A percentile compares a stretch with the other conserved stretches of the same genome.
These are phyloP conservation scores for Grammomys surdaster DNA, from an alignment of 2,113 vertebrate genomes.

Conservation along the genomic window DNA sequence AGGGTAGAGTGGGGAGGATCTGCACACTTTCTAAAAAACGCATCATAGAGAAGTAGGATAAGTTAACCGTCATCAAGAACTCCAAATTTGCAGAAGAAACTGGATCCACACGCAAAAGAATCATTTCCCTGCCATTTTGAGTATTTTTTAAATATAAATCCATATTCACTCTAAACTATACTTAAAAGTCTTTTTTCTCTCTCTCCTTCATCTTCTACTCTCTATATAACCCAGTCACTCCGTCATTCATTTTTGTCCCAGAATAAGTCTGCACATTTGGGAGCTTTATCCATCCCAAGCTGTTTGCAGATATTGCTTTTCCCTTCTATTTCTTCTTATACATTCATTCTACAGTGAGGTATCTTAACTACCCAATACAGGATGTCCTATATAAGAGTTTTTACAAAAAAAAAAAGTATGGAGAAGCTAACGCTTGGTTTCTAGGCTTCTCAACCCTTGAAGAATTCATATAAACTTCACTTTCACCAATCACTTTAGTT, in stretches of 20 bases:
- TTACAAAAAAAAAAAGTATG: background rate
- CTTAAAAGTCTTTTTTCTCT: background rate
- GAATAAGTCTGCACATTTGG: background rate
- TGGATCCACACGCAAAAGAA: background rate
- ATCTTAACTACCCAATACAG: background rate
- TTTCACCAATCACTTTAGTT: background rate
- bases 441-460: background rate
- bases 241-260: background rate
- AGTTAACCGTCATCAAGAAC: background rate
- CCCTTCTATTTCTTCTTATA: background rate
- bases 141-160: background rate
- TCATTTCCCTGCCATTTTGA: background rate
- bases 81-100: background rate
- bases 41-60: background rate
- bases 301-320: background rate
- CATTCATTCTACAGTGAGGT: background rate
- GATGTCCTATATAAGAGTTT: background rate
- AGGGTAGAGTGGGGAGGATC: background rate
- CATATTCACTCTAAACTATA: background rate
- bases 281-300: background rate
- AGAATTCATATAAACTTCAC: slow-evolving; percentile 35
- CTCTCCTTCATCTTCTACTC: background rate
- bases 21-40: background rate
- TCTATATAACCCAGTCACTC: background rate
- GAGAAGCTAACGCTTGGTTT: background rate